Base-by-base conservation (phyloP, 2,113 vertebrate genomes). In the Pygoscelis antarcticus region DNA sequence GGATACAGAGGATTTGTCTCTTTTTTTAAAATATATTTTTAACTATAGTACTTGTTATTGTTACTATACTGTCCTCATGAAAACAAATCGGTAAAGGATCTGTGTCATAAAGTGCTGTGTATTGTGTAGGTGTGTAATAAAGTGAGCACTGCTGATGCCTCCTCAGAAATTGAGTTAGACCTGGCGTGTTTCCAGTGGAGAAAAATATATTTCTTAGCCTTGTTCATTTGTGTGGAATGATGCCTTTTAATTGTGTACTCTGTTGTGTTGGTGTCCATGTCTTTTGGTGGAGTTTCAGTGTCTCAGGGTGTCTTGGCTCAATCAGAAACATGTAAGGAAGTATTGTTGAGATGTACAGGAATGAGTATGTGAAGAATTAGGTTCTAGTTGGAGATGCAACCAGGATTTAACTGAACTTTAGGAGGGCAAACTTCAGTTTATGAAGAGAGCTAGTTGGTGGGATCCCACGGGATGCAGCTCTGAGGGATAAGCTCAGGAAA, bases 301-400 rank as follows among this genome's bases (percentile, higher is more conserved):
- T 14, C 16, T 52, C 29, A 10, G 26, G 2, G 1, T 44, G 1
- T 25, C 44, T 55, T 40, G 62, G n/a, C 16, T 23, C 12, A 20
- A 8, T 78, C 6, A 14, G 15, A 49, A 79, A 21, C 2, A 0
- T 3, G 0, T 1, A 2, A 40, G 26, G 6, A 52, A 9, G 4
- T 18, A 0, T 42, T 38, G 11, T 2, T 76, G 66, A 44, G 32
- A 14, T 71, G 6, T 6, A 16, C 14, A 38, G 84, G 12, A 57
- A 5, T 8, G n/a, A 22, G n/a, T 16, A 22, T 64, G 84, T 75
- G 42, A 47, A 32, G 15, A 11, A 20, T 51, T 46, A 27, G 25
- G 7, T 32, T 89, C 9, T 27, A 9, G 11, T 0, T 88, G 30
- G 38, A 62, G 42, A 19, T 57, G 46, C 17, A 74, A 0, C 5